These are phyloP conservation scores for Brachionichthys hirsutus DNA, from an alignment of 2,113 vertebrate species.

Conservation along the genomic window DNA sequence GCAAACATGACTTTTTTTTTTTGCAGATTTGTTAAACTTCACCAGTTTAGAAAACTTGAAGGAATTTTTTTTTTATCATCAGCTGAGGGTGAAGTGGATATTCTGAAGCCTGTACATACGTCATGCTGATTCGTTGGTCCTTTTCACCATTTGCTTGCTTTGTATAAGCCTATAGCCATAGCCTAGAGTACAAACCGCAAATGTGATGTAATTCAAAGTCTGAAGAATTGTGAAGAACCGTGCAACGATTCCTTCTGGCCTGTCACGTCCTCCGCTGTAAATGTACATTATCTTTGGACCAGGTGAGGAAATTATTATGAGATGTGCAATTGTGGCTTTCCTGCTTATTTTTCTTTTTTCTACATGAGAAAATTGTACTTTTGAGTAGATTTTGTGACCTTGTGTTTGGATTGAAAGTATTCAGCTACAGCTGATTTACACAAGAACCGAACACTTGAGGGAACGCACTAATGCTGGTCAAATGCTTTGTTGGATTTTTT, in stretches of 20 bases:
- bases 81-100: constrained; percentile 26
- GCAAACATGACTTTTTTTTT: background rate
- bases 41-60: constrained; percentile 16
- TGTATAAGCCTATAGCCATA: constrained; percentile 57
- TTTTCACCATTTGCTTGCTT: constrained; percentile 55
- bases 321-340: constrained; percentile 64
- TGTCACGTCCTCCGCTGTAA: constrained; percentile 54
- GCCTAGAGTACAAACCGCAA: constrained; percentile 49
- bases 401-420: constrained; percentile 31
- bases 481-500: constrained; percentile 11
- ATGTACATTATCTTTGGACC: constrained; percentile 36
- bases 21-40: constrained; percentile 15
- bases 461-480: constrained; percentile 3
- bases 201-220: constrained; percentile 58
- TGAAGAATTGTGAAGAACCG: constrained; percentile 35
- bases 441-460: background rate
- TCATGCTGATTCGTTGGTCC: constrained; percentile 39
- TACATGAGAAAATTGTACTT: constrained; percentile 21
- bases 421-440: background rate
- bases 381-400: constrained; percentile 39
- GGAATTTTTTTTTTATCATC: background rate
- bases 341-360: constrained; percentile 35
- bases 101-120: constrained; percentile 32
- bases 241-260: constrained; percentile 43
- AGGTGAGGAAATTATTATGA: constrained; percentile 43